These are phyloP conservation scores for Andrena cerasifolii DNA, from an alignment of 1,140 invertebrate genomes.

Conservation along the genomic window DNA sequence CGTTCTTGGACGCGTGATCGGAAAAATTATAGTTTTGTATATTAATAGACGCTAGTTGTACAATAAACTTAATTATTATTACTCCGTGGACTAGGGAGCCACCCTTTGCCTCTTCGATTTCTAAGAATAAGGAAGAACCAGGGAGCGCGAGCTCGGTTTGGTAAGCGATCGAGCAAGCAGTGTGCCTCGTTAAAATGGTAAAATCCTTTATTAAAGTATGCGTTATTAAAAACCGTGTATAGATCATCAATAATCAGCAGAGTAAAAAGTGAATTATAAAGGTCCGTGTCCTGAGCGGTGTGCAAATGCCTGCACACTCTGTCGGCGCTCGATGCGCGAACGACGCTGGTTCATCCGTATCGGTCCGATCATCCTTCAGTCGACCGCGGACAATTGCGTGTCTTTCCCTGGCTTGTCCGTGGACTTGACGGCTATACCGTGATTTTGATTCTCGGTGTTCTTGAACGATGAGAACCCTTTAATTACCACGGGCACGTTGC, in stretches of 20 bases:
- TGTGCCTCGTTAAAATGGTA: constrained; percentile 30
- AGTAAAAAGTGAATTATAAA: constrained; percentile 44
- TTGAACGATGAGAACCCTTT: constrained; percentile 54
- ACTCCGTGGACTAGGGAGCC: constrained; percentile 35
- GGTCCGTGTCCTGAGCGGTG: not conserved
- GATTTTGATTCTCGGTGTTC: constrained; percentile 59
- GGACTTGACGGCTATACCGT: constrained; percentile 41
- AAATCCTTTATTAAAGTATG: constrained; percentile 57
- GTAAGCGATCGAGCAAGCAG: not conserved
- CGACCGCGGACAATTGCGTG: constrained; percentile 50
- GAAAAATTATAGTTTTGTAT: constrained; percentile 82
- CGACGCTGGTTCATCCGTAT: constrained; percentile 42
- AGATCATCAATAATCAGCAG: constrained; percentile 40
- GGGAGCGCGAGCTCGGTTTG: too few relatives aligned
- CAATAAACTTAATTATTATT: constrained; percentile 78
- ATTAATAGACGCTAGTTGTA: constrained; percentile 79
- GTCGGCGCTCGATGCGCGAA: constrained; percentile 25
- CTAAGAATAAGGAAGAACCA: too few relatives aligned
- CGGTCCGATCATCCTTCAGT: constrained; percentile 29
- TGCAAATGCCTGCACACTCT: not conserved
- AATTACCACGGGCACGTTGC: constrained; percentile 52
- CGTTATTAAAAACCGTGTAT: constrained; percentile 56
- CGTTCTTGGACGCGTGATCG: constrained; percentile 77
- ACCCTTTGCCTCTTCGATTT: not conserved
- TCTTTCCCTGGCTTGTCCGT: constrained; percentile 54